Conservation (phyloP, 2,888 invertebrate genomes). For the Lasius fuliginosus region DNA sequence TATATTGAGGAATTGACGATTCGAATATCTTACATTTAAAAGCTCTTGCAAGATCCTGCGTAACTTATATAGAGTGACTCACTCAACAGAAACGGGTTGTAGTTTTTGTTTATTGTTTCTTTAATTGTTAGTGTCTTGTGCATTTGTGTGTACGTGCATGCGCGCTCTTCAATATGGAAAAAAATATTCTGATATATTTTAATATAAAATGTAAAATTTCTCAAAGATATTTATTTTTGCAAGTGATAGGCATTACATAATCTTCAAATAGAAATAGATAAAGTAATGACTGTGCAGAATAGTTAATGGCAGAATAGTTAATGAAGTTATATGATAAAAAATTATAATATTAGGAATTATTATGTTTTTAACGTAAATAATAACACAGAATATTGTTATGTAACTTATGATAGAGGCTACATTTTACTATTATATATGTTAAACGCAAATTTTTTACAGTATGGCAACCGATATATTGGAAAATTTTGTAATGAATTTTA, state of each 20-base stretch:
- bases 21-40: not conserved
- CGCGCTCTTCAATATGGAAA: not conserved
- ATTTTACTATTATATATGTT: slow-evolving; percentile 54
- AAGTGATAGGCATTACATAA: not conserved
- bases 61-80: not conserved
- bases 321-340: not conserved
- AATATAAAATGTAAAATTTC: not conserved
- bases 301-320: not conserved
- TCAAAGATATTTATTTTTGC: not conserved
- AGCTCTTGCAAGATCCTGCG: not conserved
- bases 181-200: not conserved
- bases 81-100: not conserved
- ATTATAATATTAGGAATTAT: not conserved
- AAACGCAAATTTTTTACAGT: slow-evolving; percentile 75
- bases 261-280: not conserved
- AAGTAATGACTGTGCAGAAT: not conserved
- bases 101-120: not conserved
- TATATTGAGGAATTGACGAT: not conserved
- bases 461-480: slow-evolving; percentile 90
- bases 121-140: not conserved
- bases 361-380: not conserved
- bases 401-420: not conserved
- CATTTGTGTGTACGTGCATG: not conserved
- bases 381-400: not conserved
- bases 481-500: slow-evolving; percentile 87